Conservation (phyloP, 2,888 invertebrate species). For the Scrobipalpa atriplicella region DNA sequence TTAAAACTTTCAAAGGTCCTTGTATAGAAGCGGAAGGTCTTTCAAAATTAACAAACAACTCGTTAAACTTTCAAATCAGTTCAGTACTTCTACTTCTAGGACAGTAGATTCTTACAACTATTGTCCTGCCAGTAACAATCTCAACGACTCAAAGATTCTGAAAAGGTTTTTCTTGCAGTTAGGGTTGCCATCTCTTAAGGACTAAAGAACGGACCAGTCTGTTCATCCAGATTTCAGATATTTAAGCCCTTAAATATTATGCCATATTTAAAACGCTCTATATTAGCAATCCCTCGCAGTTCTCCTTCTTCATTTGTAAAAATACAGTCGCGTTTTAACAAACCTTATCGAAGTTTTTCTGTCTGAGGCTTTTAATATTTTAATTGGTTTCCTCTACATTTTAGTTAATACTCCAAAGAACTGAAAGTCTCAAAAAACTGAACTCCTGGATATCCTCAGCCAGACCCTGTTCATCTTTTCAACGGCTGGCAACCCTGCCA, state of each 20-base stretch:
- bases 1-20: no score
- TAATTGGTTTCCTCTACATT: no score
- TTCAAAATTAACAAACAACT: background rate
- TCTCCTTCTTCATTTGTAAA: no score
- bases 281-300: no score
- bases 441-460: background rate
- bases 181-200: background rate
- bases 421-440: no score
- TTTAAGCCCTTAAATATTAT: no score
- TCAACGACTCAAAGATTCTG: slow-evolving; percentile 12
- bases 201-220: no score
- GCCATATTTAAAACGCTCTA: no score
- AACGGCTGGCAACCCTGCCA: background rate
- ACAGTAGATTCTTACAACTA: background rate
- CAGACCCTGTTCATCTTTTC: background rate
- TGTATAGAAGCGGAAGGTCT: background rate
- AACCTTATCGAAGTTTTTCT: no score
- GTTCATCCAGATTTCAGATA: background rate
- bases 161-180: background rate
- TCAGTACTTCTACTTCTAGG: background rate
- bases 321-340: no score
- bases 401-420: no score
- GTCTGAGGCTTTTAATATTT: no score
- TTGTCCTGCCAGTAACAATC: slow-evolving; percentile 10
- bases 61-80: background rate